Conservation (phyloP, 2,113 vertebrate species). For the Gnathonemus longibarbis region DNA sequence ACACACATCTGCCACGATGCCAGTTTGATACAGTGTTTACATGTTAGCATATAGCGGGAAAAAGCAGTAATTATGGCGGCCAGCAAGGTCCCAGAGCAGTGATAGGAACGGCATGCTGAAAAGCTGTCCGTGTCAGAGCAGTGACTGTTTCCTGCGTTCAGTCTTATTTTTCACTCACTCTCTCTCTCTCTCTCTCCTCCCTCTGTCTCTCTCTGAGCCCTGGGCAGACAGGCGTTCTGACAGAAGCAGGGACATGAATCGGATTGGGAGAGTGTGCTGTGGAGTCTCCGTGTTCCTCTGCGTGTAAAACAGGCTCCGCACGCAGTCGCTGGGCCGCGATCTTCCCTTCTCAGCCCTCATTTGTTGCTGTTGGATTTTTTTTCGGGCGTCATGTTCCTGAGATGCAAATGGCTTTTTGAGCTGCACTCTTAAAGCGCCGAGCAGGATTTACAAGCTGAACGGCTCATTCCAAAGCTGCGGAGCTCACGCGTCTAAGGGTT, state of each 20-base stretch:
- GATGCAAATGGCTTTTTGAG: conserved; percentile 56
- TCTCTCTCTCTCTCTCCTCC: background rate
- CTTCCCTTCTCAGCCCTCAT: conserved; percentile 56
- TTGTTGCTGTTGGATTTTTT: conserved; percentile 47
- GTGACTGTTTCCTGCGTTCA: background rate
- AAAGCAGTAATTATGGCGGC: background rate
- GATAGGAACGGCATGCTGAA: background rate
- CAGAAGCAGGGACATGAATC: conserved; percentile 47
- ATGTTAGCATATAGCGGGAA: background rate
- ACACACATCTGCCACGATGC: background rate
- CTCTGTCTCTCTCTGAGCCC: background rate
- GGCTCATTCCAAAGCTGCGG: background rate
- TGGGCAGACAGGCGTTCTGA: conserved; percentile 13
- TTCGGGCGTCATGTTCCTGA: conserved; percentile 50
- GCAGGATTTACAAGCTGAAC: background rate
- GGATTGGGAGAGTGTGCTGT: conserved; percentile 58
- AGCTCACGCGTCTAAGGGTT: background rate
- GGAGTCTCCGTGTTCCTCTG: conserved; percentile 58
- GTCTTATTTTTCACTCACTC: background rate
- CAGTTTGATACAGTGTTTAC: background rate
- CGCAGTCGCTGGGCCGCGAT: conserved; percentile 42
- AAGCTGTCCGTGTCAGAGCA: background rate
- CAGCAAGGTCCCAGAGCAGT: background rate
- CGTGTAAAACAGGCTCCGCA: conserved; percentile 62
- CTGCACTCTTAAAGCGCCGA: conserved; percentile 44